phyloP scores from a whole-genome alignment of 1,140 invertebrate species.

The Lepidostoma basale region DNA sequence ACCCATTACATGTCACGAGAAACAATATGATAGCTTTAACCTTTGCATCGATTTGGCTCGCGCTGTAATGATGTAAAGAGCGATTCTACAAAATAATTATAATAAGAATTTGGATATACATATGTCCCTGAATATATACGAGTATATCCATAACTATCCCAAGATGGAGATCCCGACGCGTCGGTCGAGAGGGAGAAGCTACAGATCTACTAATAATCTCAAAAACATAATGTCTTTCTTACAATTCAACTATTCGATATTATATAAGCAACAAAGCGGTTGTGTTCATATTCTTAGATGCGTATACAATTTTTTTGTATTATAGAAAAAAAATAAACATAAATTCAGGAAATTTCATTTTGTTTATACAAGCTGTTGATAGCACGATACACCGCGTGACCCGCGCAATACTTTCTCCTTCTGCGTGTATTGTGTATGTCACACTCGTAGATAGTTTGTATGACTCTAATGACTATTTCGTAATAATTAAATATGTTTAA shows the following conservation, averaged over 20 bases:
- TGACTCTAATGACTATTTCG: background rate
- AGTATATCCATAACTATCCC: too few relatives aligned
- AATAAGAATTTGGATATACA: too few relatives aligned
- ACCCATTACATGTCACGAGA: too few relatives aligned
- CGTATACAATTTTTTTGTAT: background rate
- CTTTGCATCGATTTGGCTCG: too few relatives aligned
- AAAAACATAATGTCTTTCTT: background rate
- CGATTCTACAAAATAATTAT: too few relatives aligned
- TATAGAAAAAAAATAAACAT: background rate
- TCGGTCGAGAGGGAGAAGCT: background rate
- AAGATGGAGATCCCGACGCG: background rate
- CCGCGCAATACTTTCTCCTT: background rate
- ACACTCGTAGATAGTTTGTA: background rate
- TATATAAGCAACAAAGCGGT: background rate
- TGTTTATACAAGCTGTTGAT: background rate
- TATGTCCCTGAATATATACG: too few relatives aligned
- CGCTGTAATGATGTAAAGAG: too few relatives aligned
- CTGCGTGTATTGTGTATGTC: too few relatives aligned
- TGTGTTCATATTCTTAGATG: background rate
- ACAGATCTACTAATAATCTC: background rate
- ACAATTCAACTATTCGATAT: background rate
- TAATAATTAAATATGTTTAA: background rate
- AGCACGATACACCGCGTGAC: background rate
- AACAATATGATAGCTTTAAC: too few relatives aligned
- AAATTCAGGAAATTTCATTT: background rate